A percentile compares a stretch with the other conserved stretches of the same genome.
Evolutionary conservation across 2,888 invertebrate species (phyloP).

Genomic region (Blastobasis adustella): DNA sequence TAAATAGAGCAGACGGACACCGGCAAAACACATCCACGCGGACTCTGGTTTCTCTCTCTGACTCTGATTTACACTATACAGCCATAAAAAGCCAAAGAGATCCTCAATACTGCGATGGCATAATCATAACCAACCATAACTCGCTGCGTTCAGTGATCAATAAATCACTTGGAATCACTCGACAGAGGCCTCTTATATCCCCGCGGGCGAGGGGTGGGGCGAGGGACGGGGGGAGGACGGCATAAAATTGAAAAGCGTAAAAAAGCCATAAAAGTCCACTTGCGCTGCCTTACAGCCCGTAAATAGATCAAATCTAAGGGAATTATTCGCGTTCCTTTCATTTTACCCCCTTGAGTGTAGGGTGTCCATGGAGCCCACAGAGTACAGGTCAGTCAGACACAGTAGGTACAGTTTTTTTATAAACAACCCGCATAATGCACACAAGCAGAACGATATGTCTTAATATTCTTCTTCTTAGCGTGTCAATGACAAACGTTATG

Average conservation of each 20-base stretch:
- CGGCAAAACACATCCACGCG: too few relatives aligned
- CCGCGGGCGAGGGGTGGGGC: not conserved
- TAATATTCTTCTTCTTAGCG: too few relatives aligned
- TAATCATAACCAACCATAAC: not conserved
- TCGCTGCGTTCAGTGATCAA: constrained; percentile 2
- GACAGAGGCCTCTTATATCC: constrained; percentile 2
- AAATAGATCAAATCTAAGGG: constrained; percentile 14
- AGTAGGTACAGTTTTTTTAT: too few relatives aligned
- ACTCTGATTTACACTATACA: too few relatives aligned
- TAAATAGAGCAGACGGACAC: too few relatives aligned
- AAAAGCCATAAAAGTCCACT: constrained; percentile 13
- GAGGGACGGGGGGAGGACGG: not conserved
- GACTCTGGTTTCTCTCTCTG: too few relatives aligned
- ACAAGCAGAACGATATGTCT: too few relatives aligned
- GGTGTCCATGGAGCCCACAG: not conserved
- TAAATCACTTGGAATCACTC: constrained; percentile 3
- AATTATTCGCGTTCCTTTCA: constrained; percentile 10
- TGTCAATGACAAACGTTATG: too few relatives aligned
- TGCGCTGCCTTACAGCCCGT: constrained; percentile 5
- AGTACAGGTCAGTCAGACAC: too few relatives aligned
- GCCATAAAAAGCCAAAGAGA: too few relatives aligned
- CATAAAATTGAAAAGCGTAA: constrained; percentile 14
- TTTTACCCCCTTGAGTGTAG: constrained; percentile 2
- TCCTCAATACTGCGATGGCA: not conserved
- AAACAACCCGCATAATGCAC: too few relatives aligned